Conservation (phyloP, 1,140 invertebrate species). For the Hyles vespertilio region DNA sequence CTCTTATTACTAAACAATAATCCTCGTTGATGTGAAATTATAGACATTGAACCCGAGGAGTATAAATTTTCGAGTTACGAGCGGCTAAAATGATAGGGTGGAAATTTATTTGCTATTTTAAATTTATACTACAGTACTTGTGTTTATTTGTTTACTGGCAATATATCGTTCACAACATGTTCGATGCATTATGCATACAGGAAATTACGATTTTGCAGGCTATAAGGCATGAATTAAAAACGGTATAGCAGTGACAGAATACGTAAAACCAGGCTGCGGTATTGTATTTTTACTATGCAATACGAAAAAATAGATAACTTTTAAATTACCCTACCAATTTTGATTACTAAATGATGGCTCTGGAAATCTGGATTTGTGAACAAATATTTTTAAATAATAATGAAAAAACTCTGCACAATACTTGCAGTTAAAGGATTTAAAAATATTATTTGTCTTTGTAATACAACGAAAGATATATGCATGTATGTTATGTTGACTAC, state of each 20-base stretch:
- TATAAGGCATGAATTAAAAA: background rate
- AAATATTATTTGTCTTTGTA: too few relatives aligned
- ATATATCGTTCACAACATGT: background rate
- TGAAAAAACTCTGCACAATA: too few relatives aligned
- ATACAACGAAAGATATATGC: too few relatives aligned
- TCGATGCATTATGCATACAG: conserved; percentile 3
- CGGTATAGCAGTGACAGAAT: background rate
- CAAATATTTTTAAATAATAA: too few relatives aligned
- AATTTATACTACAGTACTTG: conserved; percentile 2
- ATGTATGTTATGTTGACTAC: too few relatives aligned
- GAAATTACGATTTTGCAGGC: background rate
- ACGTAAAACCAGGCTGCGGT: background rate
- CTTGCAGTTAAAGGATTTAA: too few relatives aligned
- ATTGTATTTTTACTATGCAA: too few relatives aligned
- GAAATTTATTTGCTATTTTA: conserved; percentile 9
- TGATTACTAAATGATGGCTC: too few relatives aligned
- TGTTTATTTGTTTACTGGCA: conserved; percentile 7
- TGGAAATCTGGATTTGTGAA: too few relatives aligned
- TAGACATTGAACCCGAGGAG: conserved; percentile 20
- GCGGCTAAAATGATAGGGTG: conserved; percentile 24
- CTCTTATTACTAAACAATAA: conserved; percentile 30
- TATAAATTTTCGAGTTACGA: conserved; percentile 33
- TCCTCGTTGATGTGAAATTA: conserved; percentile 27
- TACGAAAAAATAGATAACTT: too few relatives aligned
- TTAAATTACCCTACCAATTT: too few relatives aligned